Conservation (phyloP, 2,797 vertebrate genomes). For the Melanogrammus aeglefinus region DNA sequence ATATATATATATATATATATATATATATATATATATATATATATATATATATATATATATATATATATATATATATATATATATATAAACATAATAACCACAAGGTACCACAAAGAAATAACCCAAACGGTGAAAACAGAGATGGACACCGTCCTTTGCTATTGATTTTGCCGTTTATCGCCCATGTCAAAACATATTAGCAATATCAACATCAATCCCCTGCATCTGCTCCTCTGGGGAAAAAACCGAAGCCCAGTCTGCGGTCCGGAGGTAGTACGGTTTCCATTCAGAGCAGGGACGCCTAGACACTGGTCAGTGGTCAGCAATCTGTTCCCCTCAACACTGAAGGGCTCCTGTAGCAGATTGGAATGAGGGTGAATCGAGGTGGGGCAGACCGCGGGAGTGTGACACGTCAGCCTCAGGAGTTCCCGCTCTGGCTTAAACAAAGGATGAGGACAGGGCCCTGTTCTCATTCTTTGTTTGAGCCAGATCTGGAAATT, state of each 20-base stretch:
- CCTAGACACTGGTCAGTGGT: background rate
- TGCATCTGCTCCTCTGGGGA: background rate
- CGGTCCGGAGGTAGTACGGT: background rate
- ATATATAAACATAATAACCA: background rate
- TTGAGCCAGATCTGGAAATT: background rate
- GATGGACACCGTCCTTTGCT: background rate
- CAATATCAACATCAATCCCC: background rate
- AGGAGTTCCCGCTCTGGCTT: no score
- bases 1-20: no score
- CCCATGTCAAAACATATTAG: background rate
- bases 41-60: no score
- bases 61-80: no score
- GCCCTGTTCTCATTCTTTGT: background rate
- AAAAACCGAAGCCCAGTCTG: background rate
- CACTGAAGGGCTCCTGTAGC: background rate
- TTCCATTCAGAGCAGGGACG: background rate
- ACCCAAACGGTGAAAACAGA: background rate
- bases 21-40: no score
- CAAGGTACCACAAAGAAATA: background rate
- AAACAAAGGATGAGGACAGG: background rate
- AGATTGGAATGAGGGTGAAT: background rate
- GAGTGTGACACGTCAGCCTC: background rate
- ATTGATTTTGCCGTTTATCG: conserved; percentile 5
- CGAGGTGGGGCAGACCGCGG: background rate
- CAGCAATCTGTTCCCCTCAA: background rate